A percentile compares a stretch with the other conserved stretches of the same genome.
These are phyloP conservation scores for Helicoverpa armigera DNA, from an alignment of 1,140 invertebrate genomes.

Conservation along the genomic window DNA sequence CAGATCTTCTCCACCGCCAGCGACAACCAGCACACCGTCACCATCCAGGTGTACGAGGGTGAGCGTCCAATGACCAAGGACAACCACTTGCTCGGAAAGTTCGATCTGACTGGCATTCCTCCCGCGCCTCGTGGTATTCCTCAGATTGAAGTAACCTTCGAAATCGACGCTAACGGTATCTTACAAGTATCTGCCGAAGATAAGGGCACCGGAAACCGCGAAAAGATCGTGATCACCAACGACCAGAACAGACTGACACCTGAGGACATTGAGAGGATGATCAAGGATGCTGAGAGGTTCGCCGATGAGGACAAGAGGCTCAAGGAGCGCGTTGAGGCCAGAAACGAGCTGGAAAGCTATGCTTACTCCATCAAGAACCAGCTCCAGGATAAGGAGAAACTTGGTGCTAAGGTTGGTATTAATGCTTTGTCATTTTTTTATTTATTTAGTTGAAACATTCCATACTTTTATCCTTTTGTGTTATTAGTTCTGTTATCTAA, in stretches of 20 bases:
- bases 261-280: slow-evolving; percentile 99
- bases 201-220: slow-evolving; percentile 99
- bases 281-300: slow-evolving; percentile 99
- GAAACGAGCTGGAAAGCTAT: slow-evolving; percentile 98
- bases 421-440: not conserved
- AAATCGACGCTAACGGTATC: slow-evolving; percentile 99
- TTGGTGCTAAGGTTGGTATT: slow-evolving; percentile 94
- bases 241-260: slow-evolving; percentile 98
- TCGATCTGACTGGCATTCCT: slow-evolving; percentile 99
- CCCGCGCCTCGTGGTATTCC: slow-evolving; percentile 99
- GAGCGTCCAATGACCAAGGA: slow-evolving; percentile 99
- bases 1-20: slow-evolving; percentile 99
- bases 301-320: slow-evolving; percentile 99
- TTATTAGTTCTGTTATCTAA: slow-evolving; percentile 4
- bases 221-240: slow-evolving; percentile 99
- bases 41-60: slow-evolving; percentile 94
- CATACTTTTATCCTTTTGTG: not conserved
- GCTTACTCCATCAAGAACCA: slow-evolving; percentile 99
- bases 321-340: slow-evolving; percentile 98
- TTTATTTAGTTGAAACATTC: not conserved
- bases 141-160: slow-evolving; percentile 99
- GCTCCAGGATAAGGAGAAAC: slow-evolving; percentile 98
- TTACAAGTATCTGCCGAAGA: slow-evolving; percentile 98
- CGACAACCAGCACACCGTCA: slow-evolving; percentile 99
- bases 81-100: slow-evolving; percentile 99